Percentiles rank a stretch among this genome's conserved stretches.
Evolutionary conservation across 1,140 invertebrate species (phyloP).

Genomic region (Leptopilina boulardi): DNA sequence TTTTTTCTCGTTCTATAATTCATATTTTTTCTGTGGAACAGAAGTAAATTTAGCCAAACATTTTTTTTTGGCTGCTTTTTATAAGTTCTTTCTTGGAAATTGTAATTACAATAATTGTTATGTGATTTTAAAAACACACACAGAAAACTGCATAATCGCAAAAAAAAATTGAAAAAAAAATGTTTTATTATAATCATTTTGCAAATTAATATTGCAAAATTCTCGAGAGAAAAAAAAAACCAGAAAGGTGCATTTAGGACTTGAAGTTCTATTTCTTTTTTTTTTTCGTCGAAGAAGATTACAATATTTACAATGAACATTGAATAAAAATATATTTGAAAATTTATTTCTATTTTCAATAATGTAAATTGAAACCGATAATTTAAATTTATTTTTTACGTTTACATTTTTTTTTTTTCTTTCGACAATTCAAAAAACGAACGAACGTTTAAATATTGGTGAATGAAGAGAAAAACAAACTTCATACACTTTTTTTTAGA

Average conservation of each 20-base stretch:
- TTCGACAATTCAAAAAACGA: neutral
- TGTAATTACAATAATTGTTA: too few relatives aligned
- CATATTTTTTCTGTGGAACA: neutral
- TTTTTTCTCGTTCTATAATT: constrained; percentile 23
- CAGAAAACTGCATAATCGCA: too few relatives aligned
- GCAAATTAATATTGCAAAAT: neutral
- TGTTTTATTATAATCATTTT: too few relatives aligned
- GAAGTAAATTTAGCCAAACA: neutral
- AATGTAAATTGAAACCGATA: neutral
- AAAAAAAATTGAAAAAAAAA: too few relatives aligned
- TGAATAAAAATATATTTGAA: constrained; percentile 64
- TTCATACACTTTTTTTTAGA: neutral
- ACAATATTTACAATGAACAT: constrained; percentile 39
- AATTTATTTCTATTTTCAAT: constrained; percentile 49
- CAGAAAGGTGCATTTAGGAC: neutral
- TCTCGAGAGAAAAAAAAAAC: neutral
- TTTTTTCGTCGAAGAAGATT: neutral
- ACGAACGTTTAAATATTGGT: neutral
- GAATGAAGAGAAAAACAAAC: neutral
- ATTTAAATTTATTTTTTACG: neutral
- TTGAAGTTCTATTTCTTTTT: neutral
- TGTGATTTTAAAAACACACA: too few relatives aligned
- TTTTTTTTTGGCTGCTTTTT: too few relatives aligned
- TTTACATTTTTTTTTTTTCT: neutral
- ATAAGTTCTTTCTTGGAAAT: too few relatives aligned